Percentiles rank a stretch among this genome's conserved stretches.
phyloP scores from a whole-genome alignment of 2,113 vertebrate species.

The Galbula dea region DNA sequence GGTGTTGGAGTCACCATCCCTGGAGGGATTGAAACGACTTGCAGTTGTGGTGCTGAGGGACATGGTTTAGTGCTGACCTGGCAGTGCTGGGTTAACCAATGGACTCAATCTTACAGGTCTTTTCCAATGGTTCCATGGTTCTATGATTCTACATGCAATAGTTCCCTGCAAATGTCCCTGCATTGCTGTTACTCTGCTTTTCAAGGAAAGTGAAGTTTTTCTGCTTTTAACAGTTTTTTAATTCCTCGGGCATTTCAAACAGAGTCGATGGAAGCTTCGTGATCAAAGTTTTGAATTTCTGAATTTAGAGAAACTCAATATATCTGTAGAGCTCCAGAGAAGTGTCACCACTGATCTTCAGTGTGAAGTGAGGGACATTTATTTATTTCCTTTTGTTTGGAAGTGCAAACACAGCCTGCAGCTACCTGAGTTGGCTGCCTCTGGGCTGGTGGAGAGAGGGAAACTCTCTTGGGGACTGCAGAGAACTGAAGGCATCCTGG shows the following conservation, averaged over 20 bases:
- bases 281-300: neutral
- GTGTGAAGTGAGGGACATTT: neutral
- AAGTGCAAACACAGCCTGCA: neutral
- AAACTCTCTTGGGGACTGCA: accelerated
- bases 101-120: too few species aligned
- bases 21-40: too few species aligned
- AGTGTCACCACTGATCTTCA: neutral
- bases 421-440: neutral
- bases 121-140: too few species aligned
- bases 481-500: neutral
- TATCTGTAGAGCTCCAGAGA: neutral
- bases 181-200: neutral
- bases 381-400: neutral
- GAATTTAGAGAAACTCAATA: neutral
- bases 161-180: neutral
- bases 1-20: too few species aligned
- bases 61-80: too few species aligned
- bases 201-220: accelerated
- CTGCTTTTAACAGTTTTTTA: neutral
- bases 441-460: neutral
- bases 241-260: neutral
- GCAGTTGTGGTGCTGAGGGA: too few species aligned
- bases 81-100: too few species aligned
- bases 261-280: neutral
- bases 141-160: too few species aligned